phyloP scores from a whole-genome alignment of 2,113 vertebrate species.

The Patagioenas fasciata region DNA sequence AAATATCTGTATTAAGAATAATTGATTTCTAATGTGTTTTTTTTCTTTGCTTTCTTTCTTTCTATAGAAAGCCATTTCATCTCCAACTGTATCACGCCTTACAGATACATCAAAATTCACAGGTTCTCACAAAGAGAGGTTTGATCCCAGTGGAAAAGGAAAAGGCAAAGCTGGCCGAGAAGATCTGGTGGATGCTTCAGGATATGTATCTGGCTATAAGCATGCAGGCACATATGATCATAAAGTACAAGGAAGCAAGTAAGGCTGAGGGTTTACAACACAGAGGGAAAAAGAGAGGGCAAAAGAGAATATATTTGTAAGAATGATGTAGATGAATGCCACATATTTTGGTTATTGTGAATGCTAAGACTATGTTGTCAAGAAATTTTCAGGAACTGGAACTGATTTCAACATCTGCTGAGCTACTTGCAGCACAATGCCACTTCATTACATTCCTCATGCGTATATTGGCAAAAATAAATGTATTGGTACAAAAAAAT shows the following conservation, averaged over 20 bases:
- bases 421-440: constrained; percentile 58
- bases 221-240: constrained; percentile 93
- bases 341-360: constrained; percentile 52
- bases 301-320: constrained; percentile 30
- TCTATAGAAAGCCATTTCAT: constrained; percentile 87
- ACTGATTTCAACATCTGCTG: constrained; percentile 66
- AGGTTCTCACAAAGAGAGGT: constrained; percentile 95
- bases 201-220: constrained; percentile 95
- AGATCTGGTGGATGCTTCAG: constrained; percentile 89
- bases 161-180: constrained; percentile 93
- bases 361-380: constrained; percentile 51
- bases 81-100: constrained; percentile 91
- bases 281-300: not conserved
- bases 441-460: constrained; percentile 79
- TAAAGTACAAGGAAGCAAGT: constrained; percentile 87
- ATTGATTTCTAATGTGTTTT: not conserved
- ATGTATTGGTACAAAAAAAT: not conserved
- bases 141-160: constrained; percentile 88
- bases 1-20: not conserved
- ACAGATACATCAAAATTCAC: constrained; percentile 95
- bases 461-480: constrained; percentile 52
- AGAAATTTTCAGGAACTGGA: constrained; percentile 70
- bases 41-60: not conserved
- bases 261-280: constrained; percentile 38
- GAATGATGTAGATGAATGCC: constrained; percentile 48